Conservation (phyloP, 2,888 invertebrate genomes). For the Druceiella hillmani region DNA sequence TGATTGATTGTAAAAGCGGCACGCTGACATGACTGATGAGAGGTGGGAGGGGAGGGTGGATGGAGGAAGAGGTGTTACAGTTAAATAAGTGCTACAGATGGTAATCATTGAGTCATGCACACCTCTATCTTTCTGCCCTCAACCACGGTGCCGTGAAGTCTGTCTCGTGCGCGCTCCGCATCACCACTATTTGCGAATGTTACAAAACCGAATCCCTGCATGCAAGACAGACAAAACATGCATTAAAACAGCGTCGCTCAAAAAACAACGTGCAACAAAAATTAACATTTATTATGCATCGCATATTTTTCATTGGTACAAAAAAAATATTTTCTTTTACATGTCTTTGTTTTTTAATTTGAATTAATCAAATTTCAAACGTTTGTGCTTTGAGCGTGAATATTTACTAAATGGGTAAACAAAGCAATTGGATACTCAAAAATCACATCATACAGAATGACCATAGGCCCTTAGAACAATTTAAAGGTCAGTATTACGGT, state of each 20-base stretch:
- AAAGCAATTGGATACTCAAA: no score
- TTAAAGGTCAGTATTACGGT: no score
- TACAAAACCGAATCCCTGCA: conserved; percentile 99
- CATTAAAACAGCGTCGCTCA: conserved; percentile 80
- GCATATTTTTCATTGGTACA: conserved; percentile 48
- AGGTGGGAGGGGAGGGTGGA: conserved; percentile 38
- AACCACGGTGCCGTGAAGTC: conserved; percentile 99
- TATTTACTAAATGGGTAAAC: no score
- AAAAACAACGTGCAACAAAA: conserved; percentile 75
- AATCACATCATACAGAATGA: no score
- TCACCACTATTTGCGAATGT: conserved; percentile 99
- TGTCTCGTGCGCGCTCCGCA: conserved; percentile 99
- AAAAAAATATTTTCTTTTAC: conserved; percentile 29
- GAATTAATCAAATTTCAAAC: conserved; percentile 29
- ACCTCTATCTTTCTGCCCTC: conserved; percentile 99
- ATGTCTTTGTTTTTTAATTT: conserved; percentile 39
- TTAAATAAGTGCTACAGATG: conserved; percentile 55
- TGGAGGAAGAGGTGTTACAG: conserved; percentile 60
- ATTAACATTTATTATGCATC: conserved; percentile 60
- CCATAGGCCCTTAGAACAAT: no score
- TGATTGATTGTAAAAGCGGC: no score
- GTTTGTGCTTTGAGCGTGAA: conserved; percentile 56
- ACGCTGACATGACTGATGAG: no score
- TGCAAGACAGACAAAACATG: conserved; percentile 95
- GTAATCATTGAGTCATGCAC: conserved; percentile 80